Evolutionary conservation across 2,888 invertebrate genomes (phyloP).

Genomic region (Torymus texanus): DNA sequence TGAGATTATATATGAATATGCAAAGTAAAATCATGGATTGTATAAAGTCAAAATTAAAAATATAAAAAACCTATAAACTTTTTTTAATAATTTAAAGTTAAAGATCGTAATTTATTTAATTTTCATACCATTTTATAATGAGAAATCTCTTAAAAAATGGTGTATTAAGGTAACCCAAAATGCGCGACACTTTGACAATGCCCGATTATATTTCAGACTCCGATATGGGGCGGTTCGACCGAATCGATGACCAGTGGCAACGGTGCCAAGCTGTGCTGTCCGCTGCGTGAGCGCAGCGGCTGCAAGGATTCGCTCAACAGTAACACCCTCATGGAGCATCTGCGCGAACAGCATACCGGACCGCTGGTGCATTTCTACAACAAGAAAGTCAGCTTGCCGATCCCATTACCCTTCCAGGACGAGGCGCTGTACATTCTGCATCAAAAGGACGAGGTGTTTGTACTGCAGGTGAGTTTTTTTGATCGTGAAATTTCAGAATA

Average conservation of each 20-base stretch:
- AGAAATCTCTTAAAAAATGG: too few species aligned
- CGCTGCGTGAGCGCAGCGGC: constrained; percentile 59
- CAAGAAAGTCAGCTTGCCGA: constrained; percentile 62
- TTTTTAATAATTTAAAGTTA: too few species aligned
- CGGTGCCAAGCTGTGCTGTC: constrained; percentile 62
- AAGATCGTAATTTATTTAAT: too few species aligned
- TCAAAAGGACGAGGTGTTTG: constrained; percentile 65
- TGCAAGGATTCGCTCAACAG: constrained; percentile 64
- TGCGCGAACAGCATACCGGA: constrained; percentile 63
- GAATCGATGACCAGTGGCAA: constrained; percentile 64
- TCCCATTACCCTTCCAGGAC: constrained; percentile 66
- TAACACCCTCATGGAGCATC: constrained; percentile 65
- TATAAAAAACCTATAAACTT: too few species aligned
- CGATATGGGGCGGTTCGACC: constrained; percentile 69
- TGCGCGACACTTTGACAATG: too few species aligned
- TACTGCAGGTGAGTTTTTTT: constrained; percentile 64
- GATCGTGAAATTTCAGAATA: background rate
- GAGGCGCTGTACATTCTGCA: constrained; percentile 67
- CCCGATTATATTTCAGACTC: constrained; percentile 56
- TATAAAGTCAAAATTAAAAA: too few species aligned
- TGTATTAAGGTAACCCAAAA: too few species aligned
- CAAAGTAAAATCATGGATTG: too few species aligned
- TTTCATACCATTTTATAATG: too few species aligned
- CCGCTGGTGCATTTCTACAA: constrained; percentile 68
- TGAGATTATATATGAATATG: too few species aligned